Evolutionary conservation across 2,797 vertebrate genomes (phyloP).

Genomic region (Pangasius larnaudii): DNA sequence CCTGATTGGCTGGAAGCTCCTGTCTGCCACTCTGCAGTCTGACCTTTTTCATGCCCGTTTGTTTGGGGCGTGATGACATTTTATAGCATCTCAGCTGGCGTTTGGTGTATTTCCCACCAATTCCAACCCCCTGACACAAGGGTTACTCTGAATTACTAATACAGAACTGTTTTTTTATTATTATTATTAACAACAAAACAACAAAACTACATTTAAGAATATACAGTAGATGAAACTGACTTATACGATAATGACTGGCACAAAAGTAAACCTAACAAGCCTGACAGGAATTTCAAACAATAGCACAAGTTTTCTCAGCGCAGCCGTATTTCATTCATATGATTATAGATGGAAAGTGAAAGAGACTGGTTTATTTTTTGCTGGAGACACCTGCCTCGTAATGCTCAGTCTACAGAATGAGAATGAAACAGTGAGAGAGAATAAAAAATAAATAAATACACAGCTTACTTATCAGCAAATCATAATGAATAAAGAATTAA

Average conservation of each 20-base stretch:
- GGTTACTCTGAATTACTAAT: not conserved
- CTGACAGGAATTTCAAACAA: not conserved
- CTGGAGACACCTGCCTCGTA: slow-evolving; percentile 19
- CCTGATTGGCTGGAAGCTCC: not conserved
- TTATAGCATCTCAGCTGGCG: not conserved
- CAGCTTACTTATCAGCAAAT: slow-evolving; percentile 6
- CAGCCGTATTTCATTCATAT: not conserved
- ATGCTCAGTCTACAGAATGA: not conserved
- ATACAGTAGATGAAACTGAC: not conserved
- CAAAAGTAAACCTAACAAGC: not conserved
- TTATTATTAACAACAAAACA: not conserved
- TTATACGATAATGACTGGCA: not conserved
- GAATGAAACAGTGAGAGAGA: slow-evolving; percentile 2
- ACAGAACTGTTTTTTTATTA: not conserved
- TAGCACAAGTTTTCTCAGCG: not conserved
- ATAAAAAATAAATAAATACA: slow-evolving; percentile 23
- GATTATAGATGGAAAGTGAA: not conserved
- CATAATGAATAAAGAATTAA: slow-evolving; percentile 39
- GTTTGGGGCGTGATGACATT: not conserved
- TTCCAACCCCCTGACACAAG: not conserved
- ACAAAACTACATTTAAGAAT: not conserved
- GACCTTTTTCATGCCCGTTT: not conserved
- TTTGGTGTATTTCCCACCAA: not conserved
- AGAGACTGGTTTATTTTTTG: not conserved
- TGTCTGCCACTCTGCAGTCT: not conserved